Percentiles rank a stretch among this genome's conserved stretches.
phyloP scores from a whole-genome alignment of 2,113 vertebrate genomes.

The Microtus richardsoni region DNA sequence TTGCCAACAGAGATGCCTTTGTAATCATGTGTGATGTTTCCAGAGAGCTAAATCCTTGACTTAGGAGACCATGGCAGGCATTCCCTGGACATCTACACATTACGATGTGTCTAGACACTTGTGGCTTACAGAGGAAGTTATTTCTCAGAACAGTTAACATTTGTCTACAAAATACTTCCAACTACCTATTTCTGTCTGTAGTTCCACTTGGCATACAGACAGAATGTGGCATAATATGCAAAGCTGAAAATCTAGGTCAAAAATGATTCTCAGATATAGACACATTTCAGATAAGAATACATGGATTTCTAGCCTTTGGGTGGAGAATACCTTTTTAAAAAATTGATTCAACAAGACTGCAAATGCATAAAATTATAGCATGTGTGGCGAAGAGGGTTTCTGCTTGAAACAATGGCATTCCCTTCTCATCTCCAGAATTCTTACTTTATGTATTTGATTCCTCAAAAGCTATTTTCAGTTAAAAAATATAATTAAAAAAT shows the following conservation, averaged over 20 bases:
- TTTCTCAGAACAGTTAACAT: constrained; percentile 58
- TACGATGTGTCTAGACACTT: constrained; percentile 50
- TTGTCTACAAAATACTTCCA: constrained; percentile 37
- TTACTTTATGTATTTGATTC: neutral
- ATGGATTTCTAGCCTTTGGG: constrained; percentile 11
- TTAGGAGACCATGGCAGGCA: neutral
- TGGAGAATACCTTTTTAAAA: neutral
- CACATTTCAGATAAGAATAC: constrained; percentile 16
- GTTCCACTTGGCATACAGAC: constrained; percentile 43
- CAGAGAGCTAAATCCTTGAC: constrained; percentile 10
- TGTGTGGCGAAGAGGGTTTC: neutral
- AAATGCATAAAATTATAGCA: neutral
- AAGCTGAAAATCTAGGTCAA: constrained; percentile 27
- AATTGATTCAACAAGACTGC: neutral
- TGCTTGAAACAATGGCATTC: neutral
- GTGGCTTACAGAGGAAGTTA: constrained; percentile 50
- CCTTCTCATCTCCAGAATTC: neutral
- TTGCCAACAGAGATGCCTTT: neutral
- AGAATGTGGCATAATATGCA: neutral
- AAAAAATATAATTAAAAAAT: constrained; percentile 22
- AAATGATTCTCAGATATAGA: constrained; percentile 51
- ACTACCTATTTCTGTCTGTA: neutral
- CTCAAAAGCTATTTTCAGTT: constrained; percentile 34
- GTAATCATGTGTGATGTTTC: constrained; percentile 41
- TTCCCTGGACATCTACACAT: constrained; percentile 29